Base-by-base conservation (phyloP, 2,797 vertebrate species). In the Bradypus variegatus region DNA sequence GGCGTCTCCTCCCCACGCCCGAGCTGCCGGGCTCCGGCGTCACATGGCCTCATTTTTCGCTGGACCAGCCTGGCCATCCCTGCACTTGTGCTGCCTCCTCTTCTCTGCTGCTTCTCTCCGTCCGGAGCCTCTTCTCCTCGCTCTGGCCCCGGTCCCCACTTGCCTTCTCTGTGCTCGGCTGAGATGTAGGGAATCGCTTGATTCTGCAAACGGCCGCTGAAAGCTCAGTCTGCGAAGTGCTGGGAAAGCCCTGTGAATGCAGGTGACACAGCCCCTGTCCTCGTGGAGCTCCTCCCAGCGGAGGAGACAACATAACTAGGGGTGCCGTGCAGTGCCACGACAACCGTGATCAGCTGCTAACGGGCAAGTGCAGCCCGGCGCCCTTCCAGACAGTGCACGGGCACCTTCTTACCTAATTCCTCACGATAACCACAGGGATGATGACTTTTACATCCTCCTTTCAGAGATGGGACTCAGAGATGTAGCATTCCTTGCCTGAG, bases 271-370 rank as follows among this genome's bases (percentile, higher is more conserved):
- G 45, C 23, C 64, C 45, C 9, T 50, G 81, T 53, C 33, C 45
- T 21, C 76, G 8, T 36, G 36, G n/a, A 60, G 25, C 77, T 38
- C 14, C 55, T 60, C 15, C 82, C 82, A 70, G 82, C 9, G 21
- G 50, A 85, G 13, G 45, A 36, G n/a, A 31, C 12, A 31, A 50
- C 16, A 41, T 48, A 4, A 31, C 19, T 33, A n/a, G 31, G 19
- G 4, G 8, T 10, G 10, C 8, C 2, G 3, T 2, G 8, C 2
- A 0, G 6, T 5, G 4, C 8, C 25, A 5, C 38, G 62, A 31
- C 10, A 18, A 58, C 58, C 21, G 21, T 9, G 5, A 18, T 11
- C 25, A 5, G 19, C 5, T 13, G 31, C 13, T 9, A 31, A 15
- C 38, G 31, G 79, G 36, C 1, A 1, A 15, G 8, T 16, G 27